Conservation (phyloP, 2,113 vertebrate species). For the human region DNA sequence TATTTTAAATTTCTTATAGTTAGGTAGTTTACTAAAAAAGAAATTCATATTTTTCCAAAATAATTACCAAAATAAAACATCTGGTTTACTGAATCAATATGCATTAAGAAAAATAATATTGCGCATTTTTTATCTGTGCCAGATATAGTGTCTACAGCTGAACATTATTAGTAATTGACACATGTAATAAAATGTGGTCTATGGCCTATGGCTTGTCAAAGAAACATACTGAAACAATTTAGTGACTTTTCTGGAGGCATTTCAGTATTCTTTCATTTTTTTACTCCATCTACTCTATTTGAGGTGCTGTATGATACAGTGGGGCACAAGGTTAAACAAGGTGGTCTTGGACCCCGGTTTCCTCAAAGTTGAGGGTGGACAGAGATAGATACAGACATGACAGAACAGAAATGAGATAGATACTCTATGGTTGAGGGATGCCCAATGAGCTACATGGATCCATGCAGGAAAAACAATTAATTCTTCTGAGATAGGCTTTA, state of each 20-base stretch:
- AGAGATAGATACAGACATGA: background rate
- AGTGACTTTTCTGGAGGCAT: background rate
- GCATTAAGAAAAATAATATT: background rate
- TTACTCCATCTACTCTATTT: background rate
- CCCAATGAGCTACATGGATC: background rate
- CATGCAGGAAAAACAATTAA: background rate
- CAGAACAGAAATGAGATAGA: background rate
- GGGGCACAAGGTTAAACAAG: background rate
- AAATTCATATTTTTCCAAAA: background rate
- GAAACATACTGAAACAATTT: background rate
- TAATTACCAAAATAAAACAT: slow-evolving; percentile 39
- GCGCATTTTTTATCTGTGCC: background rate
- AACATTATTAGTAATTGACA: background rate
- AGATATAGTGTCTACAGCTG: background rate
- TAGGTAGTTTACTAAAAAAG: background rate
- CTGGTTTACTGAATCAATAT: background rate
- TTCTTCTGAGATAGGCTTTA: background rate
- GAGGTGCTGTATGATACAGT: background rate
- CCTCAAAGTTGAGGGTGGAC: background rate
- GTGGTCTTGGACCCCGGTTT: background rate
- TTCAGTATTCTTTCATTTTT: background rate
- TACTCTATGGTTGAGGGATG: background rate
- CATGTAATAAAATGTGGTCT: background rate
- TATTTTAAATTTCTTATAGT: background rate
- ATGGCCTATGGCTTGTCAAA: background rate